Base-by-base conservation (phyloP, 2,113 vertebrate genomes). In the Rhizomys pruinosus region DNA sequence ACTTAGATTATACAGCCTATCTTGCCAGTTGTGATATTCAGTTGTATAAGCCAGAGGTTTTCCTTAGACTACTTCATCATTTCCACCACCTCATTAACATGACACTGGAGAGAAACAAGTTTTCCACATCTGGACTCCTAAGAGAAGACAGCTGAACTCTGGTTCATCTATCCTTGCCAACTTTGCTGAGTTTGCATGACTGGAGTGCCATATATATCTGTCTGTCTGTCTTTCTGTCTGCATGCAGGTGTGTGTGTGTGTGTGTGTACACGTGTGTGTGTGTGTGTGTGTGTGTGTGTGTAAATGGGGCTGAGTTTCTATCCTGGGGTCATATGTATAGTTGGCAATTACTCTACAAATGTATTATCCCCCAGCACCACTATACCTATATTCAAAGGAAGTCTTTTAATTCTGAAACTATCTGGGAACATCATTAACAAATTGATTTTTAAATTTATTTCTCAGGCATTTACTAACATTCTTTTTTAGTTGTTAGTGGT, bases 71-170 rank as follows among this genome's bases (percentile, higher is more conserved):
- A 79, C 8, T 93, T 79, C 47, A 91, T 93, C 29, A 71, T 44
- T 66, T 42, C 64, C 93, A 89, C 17, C 59, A 84, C 7, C 39
- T 94, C 82, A 94, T 82, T 93, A 89, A 93, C 91, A 90, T 66
- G 39, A 89, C 68, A 13, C 64, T 73, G 55, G 63, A 87, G 42
- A 97, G 84, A 86, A 84, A 87, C 44, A 95, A 64, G 29, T 19
- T 92, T 79, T 91, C 55, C 22, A 47, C 63, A 84, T 89, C 16
- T 73, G 25, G 37, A 77, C 34, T 91, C 66, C 55, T 39, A 84
- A 61, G 71, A 94, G 69, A 90, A 88, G 44, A 92, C 10, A 71
- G 17, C n/a, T 15, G 0, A 64, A 81, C 37, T 82, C 6, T 81
- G 57, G 27, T 34, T 52, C 6, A 39, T 92, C 59, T 73, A 84